Percentiles rank a stretch among this genome's conserved stretches.
Conservation (phyloP, 2,113 vertebrate species). For the Osmerus eperlanus region DNA sequence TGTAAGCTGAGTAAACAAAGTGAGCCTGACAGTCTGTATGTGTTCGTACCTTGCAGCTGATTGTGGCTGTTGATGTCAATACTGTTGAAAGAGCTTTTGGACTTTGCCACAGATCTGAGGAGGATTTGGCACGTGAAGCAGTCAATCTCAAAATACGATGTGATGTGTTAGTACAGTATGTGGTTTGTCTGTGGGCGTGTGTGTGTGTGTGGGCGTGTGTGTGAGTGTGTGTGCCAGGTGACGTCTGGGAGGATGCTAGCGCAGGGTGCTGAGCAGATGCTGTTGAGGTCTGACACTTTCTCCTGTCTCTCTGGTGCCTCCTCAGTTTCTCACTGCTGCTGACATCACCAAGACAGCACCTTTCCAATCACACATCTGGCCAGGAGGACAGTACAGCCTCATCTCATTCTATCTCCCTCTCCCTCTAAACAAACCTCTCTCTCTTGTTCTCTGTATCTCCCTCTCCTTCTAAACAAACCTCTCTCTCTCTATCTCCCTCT, state of each 20-base stretch:
- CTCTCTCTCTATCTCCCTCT: too few relatives aligned
- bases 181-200: background rate
- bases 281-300: constrained; percentile 20
- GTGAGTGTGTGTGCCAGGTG: constrained; percentile 18
- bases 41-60: constrained; percentile 32
- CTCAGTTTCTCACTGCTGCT: background rate
- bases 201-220: constrained; percentile 12
- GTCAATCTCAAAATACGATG: constrained; percentile 32
- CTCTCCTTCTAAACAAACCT: background rate
- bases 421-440: background rate
- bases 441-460: constrained; percentile 15
- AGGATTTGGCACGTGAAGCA: constrained; percentile 44
- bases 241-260: constrained; percentile 31
- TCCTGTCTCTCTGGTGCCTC: constrained; percentile 25
- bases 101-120: constrained; percentile 68
- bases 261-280: constrained; percentile 25
- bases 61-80: constrained; percentile 16
- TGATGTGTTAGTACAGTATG: constrained; percentile 19
- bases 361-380: background rate
- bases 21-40: constrained; percentile 27
- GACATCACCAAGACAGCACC: background rate
- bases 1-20: constrained; percentile 46
- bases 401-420: too few relatives aligned
- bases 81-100: constrained; percentile 38
- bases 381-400: background rate